Conservation (phyloP, 1,140 invertebrate genomes). For the Cepaea nemoralis region DNA sequence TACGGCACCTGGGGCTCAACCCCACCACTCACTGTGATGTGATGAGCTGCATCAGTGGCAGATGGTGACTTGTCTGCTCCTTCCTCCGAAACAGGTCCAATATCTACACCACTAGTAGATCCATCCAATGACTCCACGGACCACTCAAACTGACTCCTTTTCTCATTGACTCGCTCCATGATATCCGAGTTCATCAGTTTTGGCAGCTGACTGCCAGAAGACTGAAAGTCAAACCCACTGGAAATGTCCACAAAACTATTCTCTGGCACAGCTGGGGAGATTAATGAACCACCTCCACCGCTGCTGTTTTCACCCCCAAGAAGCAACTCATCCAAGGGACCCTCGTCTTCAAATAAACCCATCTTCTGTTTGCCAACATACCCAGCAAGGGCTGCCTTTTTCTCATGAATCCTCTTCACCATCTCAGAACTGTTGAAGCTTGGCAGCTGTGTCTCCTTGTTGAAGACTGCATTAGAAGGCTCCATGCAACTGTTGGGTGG, state of each 20-base stretch:
- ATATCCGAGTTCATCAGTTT: constrained; percentile 54
- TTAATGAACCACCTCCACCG: constrained; percentile 23
- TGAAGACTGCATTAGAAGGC: constrained; percentile 39
- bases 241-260: constrained; percentile 53
- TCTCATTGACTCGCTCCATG: constrained; percentile 54
- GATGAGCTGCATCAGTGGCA: not conserved
- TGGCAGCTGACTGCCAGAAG: constrained; percentile 47
- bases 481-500: constrained; percentile 66
- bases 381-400: constrained; percentile 54
- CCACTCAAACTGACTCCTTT: constrained; percentile 49
- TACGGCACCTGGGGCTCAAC: constrained; percentile 28
- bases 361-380: constrained; percentile 12
- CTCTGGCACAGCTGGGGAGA: constrained; percentile 60
- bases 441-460: constrained; percentile 57
- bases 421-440: constrained; percentile 69
- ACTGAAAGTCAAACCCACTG: not conserved
- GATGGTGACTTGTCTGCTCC: not conserved
- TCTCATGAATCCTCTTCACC: constrained; percentile 63
- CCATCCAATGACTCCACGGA: constrained; percentile 16
- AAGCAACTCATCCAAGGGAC: not conserved
- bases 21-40: not conserved
- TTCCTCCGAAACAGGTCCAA: constrained; percentile 9
- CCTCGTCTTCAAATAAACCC: constrained; percentile 25
- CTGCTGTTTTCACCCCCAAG: not conserved
- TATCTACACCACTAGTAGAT: not conserved